Evolutionary conservation across 2,797 vertebrate genomes (phyloP).

Genomic region (Bovichtus variegatus): DNA sequence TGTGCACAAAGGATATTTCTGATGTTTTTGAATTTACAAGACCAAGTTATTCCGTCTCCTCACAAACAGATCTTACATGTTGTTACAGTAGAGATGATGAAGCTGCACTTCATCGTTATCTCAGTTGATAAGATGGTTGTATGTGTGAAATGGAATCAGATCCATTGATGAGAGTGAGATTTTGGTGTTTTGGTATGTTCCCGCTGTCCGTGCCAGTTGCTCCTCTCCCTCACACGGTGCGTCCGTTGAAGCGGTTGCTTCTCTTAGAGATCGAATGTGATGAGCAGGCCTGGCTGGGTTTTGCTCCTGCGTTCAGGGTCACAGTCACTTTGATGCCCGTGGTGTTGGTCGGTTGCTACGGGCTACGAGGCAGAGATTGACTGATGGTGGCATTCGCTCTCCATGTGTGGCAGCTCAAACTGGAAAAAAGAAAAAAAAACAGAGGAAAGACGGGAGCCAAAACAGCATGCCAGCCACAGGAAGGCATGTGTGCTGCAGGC

Average conservation of each 20-base stretch:
- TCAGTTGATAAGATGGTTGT: no score
- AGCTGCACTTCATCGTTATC: not conserved
- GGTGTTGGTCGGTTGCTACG: constrained; percentile 39
- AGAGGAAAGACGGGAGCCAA: constrained; percentile 20
- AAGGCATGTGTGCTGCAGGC: constrained; percentile 27
- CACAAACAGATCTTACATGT: not conserved
- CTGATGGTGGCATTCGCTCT: constrained; percentile 50
- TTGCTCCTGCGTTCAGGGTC: constrained; percentile 23
- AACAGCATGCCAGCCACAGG: constrained; percentile 32
- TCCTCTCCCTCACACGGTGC: no score
- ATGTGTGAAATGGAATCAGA: no score
- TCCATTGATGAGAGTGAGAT: not conserved
- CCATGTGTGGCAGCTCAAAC: constrained; percentile 49
- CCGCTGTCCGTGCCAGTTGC: no score
- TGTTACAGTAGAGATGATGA: not conserved
- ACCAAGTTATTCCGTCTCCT: not conserved
- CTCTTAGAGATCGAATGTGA: not conserved
- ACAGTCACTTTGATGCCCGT: constrained; percentile 25
- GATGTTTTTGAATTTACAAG: not conserved
- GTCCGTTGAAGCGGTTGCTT: not conserved
- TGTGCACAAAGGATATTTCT: no score
- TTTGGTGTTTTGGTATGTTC: not conserved
- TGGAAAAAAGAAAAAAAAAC: no score
- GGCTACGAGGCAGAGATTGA: constrained; percentile 41
- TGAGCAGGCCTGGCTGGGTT: not conserved